Base-by-base conservation (phyloP, 2,888 invertebrate species). In the Drosophila histrio region DNA sequence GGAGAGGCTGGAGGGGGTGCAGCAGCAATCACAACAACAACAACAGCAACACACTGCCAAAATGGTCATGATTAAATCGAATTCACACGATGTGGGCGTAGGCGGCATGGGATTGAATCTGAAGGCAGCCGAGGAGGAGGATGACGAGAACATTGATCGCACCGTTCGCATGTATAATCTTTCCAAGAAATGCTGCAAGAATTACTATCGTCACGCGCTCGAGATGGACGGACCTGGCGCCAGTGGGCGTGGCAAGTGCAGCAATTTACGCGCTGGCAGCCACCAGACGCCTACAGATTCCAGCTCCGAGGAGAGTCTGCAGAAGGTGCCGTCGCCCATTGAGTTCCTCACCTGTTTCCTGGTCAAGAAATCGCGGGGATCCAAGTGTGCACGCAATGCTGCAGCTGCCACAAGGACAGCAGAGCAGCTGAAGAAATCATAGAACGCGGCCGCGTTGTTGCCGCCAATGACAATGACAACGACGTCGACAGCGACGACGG, bases 261-360 rank as follows among this genome's bases (percentile, higher is more conserved):
- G 83, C 67, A 71, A 69, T 32, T 41, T 67, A 4, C 85, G 71
- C 43, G 56, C 54, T 58, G 67, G 76, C 38, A 77, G 72, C 57
- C 68, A 87, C 56, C 68, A 77, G 50, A 67, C 57, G n/a, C 57
- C 17, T 0, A 7, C 79, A 39, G 68, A 79, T 58, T 90, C 90
- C 28, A 90, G 90, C 28, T 91, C 91, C n/a, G 91, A 91, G 74
- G 91, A 91, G 77, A 91, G 91, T 65, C 79, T 91, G 19, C 91
- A 89, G 44, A 91, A 91, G 80, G 87, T 89, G 57, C 85, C 91
- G 26, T 90, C 91, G 53, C 91, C 91, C 36, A 91, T 91, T 38
- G 91, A 91, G 78, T 91, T 91, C 60, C 86, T 91, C 65, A 91
- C 91, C 19, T 91, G 91, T 68, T 91, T 91, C 59, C 82, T 91